Conservation (phyloP, 2,113 vertebrate genomes). For the Hippocampus barbouri region DNA sequence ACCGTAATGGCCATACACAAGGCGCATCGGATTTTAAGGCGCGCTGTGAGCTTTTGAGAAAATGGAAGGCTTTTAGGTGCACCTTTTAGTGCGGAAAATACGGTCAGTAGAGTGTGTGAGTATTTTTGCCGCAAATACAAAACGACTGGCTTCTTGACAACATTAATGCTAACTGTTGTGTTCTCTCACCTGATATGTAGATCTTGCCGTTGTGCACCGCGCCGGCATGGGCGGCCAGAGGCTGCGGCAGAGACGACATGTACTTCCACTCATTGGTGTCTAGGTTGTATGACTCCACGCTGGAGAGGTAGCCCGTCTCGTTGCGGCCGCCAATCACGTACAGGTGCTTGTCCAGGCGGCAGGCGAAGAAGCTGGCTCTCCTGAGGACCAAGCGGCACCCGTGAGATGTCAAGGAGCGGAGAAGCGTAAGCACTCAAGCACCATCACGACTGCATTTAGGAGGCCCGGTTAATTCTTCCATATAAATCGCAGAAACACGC, state of each 20-base stretch:
- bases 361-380: constrained; percentile 99
- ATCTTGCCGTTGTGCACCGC: constrained; percentile 97
- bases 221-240: constrained; percentile 92
- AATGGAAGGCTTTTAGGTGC: too few species aligned
- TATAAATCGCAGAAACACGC: background rate
- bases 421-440: background rate
- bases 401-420: background rate
- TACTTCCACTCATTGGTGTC: constrained; percentile 99
- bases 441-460: background rate
- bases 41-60: too few species aligned
- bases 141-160: too few species aligned
- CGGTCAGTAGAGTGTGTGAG: too few species aligned
- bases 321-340: constrained; percentile 97
- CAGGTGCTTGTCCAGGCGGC: constrained; percentile 92
- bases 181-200: constrained; percentile 91
- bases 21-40: too few species aligned
- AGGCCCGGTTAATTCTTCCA: background rate
- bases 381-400: constrained; percentile 67
- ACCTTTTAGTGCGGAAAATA: too few species aligned
- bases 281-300: constrained; percentile 95
- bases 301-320: constrained; percentile 95
- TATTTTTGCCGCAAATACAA: too few species aligned
- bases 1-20: too few species aligned
- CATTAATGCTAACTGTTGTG: too few species aligned
- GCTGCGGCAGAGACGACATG: constrained; percentile 89